Conservation (phyloP, 92 coral and sea anemone species). For the Porites cylindrica region DNA sequence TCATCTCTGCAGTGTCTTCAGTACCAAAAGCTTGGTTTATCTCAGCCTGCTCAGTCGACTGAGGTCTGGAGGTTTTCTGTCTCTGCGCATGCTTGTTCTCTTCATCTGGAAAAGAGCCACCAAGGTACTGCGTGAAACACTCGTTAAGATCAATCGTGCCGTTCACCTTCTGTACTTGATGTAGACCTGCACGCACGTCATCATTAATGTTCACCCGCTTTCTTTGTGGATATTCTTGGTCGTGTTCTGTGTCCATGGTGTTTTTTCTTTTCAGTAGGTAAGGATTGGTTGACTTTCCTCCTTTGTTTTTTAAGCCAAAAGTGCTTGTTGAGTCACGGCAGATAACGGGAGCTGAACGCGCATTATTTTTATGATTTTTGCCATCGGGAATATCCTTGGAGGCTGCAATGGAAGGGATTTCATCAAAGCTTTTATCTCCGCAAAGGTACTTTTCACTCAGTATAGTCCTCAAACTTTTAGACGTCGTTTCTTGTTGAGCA, state of each 20-base stretch:
- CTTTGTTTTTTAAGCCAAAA: not conserved
- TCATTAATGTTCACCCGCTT: not conserved
- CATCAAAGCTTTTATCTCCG: conserved; percentile 26
- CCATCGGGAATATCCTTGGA: not conserved
- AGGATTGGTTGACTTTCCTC: not conserved
- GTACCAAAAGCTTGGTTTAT: not conserved
- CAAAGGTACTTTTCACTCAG: not conserved
- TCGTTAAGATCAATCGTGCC: not conserved
- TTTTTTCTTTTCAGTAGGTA: not conserved
- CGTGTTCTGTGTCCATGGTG: not conserved
- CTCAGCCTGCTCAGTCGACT: not conserved
- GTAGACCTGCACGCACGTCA: not conserved
- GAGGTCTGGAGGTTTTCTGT: no score
- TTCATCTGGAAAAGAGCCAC: not conserved
- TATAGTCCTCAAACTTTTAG: conserved; percentile 1
- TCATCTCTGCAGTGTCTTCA: not conserved
- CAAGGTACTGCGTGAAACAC: not conserved
- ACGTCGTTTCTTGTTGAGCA: not conserved
- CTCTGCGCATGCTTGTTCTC: no score
- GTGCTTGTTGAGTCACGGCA: not conserved
- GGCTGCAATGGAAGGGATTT: not conserved
- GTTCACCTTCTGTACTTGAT: not conserved
- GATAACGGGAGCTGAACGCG: not conserved
- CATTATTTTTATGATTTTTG: not conserved
- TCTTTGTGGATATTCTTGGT: not conserved